phyloP scores from a whole-genome alignment of 2,888 invertebrate species.

The Nezara viridula region DNA sequence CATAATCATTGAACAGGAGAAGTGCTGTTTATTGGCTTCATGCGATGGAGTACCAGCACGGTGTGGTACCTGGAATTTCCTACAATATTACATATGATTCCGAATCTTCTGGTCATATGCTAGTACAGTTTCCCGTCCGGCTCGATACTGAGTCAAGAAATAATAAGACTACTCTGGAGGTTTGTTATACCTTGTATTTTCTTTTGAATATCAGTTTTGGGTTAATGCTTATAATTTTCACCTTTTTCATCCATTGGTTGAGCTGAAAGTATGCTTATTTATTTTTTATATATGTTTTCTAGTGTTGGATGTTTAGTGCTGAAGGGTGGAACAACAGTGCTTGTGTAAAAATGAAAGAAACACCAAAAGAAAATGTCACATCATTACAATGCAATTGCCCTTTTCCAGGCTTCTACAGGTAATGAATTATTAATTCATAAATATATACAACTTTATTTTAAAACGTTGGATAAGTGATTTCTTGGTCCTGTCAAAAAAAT shows the following conservation, averaged over 20 bases:
- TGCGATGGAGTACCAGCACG: not conserved
- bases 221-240: not conserved
- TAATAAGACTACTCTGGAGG: not conserved
- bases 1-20: not conserved
- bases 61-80: not conserved
- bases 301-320: conserved; percentile 35
- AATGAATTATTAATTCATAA: not conserved
- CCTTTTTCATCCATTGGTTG: not conserved
- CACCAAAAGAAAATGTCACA: not conserved
- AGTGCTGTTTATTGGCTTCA: conserved; percentile 29
- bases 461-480: no score
- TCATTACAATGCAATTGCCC: conserved; percentile 34
- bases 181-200: not conserved
- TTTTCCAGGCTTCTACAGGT: conserved; percentile 53
- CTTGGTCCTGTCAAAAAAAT: no score
- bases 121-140: conserved; percentile 5
- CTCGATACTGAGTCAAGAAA: not conserved
- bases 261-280: not conserved
- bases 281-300: not conserved
- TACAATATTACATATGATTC: not conserved
- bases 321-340: conserved; percentile 23
- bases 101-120: not conserved
- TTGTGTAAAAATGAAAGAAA: conserved; percentile 14
- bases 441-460: no score
- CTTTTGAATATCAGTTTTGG: not conserved